Evolutionary conservation across 2,888 invertebrate genomes (phyloP).

Genomic region (Drosophila testacea): DNA sequence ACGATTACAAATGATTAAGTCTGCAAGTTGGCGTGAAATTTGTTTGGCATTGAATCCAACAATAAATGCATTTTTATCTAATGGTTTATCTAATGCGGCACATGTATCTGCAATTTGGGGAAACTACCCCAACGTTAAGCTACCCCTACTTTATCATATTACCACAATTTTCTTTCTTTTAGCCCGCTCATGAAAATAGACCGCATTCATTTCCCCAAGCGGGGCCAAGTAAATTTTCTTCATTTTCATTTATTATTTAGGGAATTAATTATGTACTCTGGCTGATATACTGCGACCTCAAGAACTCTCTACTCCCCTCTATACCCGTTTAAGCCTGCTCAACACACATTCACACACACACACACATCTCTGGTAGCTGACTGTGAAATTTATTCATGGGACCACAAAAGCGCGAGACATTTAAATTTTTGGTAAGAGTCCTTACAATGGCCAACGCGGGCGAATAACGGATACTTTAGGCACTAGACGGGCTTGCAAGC

Average conservation of each 20-base stretch:
- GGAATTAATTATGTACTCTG: conserved; percentile 64
- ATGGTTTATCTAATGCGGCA: conserved; percentile 8
- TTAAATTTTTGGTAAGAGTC: conserved; percentile 32
- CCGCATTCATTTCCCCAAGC: conserved; percentile 54
- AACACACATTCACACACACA: conserved; percentile 7
- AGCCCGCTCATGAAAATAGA: conserved; percentile 50
- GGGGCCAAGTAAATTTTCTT: conserved; percentile 43
- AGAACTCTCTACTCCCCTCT: neutral
- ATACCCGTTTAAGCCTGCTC: neutral
- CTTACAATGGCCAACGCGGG: conserved; percentile 50
- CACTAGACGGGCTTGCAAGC: conserved; percentile 50
- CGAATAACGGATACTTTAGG: conserved; percentile 61
- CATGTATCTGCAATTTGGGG: conserved; percentile 24
- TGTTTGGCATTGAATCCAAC: conserved; percentile 35
- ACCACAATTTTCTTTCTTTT: neutral
- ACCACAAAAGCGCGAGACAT: conserved; percentile 45
- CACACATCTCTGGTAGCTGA: conserved; percentile 15
- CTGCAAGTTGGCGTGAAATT: conserved; percentile 63
- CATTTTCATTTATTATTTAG: conserved; percentile 67
- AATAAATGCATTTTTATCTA: conserved; percentile 56
- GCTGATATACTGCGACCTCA: conserved; percentile 22
- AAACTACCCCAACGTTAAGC: conserved; percentile 6
- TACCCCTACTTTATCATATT: too few species aligned
- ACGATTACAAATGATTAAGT: conserved; percentile 77
- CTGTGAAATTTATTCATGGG: conserved; percentile 72